Conservation (phyloP, 2,797 vertebrate genomes). For the Peromyscus attwateri region DNA sequence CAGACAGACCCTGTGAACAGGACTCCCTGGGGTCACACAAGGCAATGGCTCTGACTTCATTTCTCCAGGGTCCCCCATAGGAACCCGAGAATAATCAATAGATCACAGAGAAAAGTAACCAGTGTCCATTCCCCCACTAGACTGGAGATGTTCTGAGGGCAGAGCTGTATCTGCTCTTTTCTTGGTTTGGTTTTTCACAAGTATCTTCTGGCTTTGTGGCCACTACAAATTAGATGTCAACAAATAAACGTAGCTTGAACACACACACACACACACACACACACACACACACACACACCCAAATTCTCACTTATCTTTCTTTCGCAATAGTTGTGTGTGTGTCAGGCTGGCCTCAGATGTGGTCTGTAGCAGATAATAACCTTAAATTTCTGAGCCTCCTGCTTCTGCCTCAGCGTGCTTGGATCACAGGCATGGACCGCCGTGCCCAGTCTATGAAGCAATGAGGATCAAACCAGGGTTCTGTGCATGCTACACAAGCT, state of each 20-base stretch:
- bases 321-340: background rate
- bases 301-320: background rate
- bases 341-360: background rate
- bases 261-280: background rate
- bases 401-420: background rate
- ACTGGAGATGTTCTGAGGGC: background rate
- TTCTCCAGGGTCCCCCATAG: background rate
- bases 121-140: background rate
- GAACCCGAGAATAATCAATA: background rate
- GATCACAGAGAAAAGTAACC: background rate
- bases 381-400: background rate
- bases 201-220: background rate
- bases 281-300: no score
- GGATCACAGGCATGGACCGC: background rate
- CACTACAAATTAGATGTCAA: background rate
- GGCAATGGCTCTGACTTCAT: background rate
- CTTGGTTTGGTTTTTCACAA: background rate
- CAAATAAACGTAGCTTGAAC: background rate
- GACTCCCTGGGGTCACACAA: background rate
- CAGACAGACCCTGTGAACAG: background rate
- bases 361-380: background rate
- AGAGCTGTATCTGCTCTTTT: background rate
- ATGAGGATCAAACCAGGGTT: background rate
- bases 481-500: background rate
- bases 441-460: background rate